Percentiles rank a stretch among this genome's conserved stretches.
Conservation (phyloP, 2,797 vertebrate genomes). For the Tinamus major region DNA sequence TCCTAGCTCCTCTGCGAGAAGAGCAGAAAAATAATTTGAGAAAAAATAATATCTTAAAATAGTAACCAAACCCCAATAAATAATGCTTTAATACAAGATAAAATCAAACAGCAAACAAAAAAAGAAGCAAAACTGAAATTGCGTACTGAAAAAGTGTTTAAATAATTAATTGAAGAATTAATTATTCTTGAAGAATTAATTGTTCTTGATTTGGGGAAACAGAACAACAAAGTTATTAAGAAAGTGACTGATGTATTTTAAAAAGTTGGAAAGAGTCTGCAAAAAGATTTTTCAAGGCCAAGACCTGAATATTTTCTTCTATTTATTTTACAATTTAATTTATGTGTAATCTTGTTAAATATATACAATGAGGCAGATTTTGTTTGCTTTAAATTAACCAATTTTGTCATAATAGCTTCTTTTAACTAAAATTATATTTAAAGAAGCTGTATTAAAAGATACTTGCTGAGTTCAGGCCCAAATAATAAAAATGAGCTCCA, state of each 20-base stretch:
- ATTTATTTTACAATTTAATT: not conserved
- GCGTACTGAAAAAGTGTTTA: not conserved
- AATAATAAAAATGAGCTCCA: not conserved
- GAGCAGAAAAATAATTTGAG: conserved; percentile 20
- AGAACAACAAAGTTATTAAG: not conserved
- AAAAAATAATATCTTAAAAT: conserved; percentile 41
- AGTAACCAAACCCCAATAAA: conserved; percentile 8
- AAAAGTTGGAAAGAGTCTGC: not conserved
- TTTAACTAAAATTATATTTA: not conserved
- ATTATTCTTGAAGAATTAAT: not conserved
- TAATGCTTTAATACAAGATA: not conserved
- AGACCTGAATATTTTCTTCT: not conserved
- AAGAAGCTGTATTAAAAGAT: not conserved
- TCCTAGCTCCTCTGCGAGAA: not conserved
- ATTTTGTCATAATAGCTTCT: not conserved
- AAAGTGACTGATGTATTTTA: not conserved
- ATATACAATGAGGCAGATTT: not conserved
- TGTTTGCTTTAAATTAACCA: not conserved
- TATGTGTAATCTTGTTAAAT: not conserved
- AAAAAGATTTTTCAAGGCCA: not conserved
- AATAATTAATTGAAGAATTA: not conserved
- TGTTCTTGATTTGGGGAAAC: not conserved
- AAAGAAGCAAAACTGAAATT: not conserved
- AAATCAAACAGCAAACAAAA: not conserved
- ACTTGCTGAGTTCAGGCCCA: not conserved